A percentile compares a stretch with the other conserved stretches of the same genome.
Evolutionary conservation across 1,140 invertebrate genomes (phyloP).

Genomic region (Apis cerana): DNA sequence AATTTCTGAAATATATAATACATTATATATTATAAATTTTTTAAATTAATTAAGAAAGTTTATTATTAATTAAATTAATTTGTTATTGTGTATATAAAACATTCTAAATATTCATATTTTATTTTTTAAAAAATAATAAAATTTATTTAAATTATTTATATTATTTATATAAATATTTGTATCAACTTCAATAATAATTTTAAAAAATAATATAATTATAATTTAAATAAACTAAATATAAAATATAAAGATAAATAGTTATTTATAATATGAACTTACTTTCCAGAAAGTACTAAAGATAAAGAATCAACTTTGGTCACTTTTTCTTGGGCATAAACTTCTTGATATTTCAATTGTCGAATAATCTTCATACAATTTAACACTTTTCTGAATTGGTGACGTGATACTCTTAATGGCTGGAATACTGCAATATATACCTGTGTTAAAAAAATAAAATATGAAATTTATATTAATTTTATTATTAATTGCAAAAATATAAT

Average conservation of each 20-base stretch:
- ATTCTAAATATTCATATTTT: too few relatives aligned
- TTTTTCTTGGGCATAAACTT: conserved; percentile 94
- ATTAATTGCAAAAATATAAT: conserved; percentile 4
- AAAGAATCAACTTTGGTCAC: conserved; percentile 93
- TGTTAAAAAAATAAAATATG: conserved; percentile 58
- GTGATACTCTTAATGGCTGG: conserved; percentile 89
- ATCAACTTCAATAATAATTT: neutral
- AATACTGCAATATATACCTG: conserved; percentile 92
- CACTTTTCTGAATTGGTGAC: conserved; percentile 91
- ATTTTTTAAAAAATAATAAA: too few relatives aligned
- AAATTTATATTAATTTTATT: conserved; percentile 18
- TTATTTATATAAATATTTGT: too few relatives aligned
- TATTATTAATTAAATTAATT: too few relatives aligned
- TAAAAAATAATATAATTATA: too few relatives aligned
- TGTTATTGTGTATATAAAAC: too few relatives aligned
- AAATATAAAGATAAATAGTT: neutral
- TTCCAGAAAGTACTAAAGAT: conserved; percentile 92
- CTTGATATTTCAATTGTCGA: conserved; percentile 89
- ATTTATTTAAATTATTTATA: too few relatives aligned
- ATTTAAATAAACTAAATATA: neutral
- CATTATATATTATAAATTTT: too few relatives aligned
- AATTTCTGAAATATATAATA: too few relatives aligned
- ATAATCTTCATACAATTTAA: conserved; percentile 91
- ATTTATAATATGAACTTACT: conserved; percentile 84
- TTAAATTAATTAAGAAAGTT: too few relatives aligned